A percentile compares a stretch with the other conserved stretches of the same genome.
These are phyloP conservation scores for Odiellus spinosus DNA, from an alignment of 2,888 invertebrate genomes.

Conservation along the genomic window DNA sequence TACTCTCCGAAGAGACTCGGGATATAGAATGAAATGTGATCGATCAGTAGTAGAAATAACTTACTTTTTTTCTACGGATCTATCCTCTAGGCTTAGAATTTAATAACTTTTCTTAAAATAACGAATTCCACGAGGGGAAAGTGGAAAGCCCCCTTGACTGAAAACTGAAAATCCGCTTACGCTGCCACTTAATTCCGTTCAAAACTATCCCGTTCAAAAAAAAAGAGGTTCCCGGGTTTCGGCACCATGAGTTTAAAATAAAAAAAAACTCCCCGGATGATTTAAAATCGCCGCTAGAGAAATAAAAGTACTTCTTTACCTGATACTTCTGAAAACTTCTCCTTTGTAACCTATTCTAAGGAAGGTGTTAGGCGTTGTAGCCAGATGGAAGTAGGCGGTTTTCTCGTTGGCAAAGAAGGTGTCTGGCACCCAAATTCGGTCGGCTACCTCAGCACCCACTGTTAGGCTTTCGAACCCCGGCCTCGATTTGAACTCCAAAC, in stretches of 20 bases:
- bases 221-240: too few relatives aligned
- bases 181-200: too few relatives aligned
- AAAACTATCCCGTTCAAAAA: too few relatives aligned
- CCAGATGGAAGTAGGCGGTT: slow-evolving; percentile 98
- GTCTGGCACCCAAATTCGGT: slow-evolving; percentile 99
- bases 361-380: slow-evolving; percentile 98
- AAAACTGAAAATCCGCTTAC: too few relatives aligned
- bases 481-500: slow-evolving; percentile 77
- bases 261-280: neutral
- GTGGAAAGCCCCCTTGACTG: too few relatives aligned
- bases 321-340: slow-evolving; percentile 84
- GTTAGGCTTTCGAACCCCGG: slow-evolving; percentile 78
- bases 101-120: too few relatives aligned
- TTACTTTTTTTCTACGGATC: too few relatives aligned
- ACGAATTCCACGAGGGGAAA: too few relatives aligned
- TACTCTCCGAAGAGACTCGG: too few relatives aligned
- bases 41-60: too few relatives aligned
- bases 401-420: slow-evolving; percentile 99
- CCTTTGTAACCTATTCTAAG: slow-evolving; percentile 89
- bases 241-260: neutral
- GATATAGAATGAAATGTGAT: too few relatives aligned
- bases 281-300: neutral
- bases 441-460: slow-evolving; percentile 86
- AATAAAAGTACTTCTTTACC: slow-evolving; percentile 42
- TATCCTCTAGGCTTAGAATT: too few relatives aligned